Evolutionary conservation across 2,113 vertebrate species (phyloP).

Genomic region (Diadophis punctatus): DNA sequence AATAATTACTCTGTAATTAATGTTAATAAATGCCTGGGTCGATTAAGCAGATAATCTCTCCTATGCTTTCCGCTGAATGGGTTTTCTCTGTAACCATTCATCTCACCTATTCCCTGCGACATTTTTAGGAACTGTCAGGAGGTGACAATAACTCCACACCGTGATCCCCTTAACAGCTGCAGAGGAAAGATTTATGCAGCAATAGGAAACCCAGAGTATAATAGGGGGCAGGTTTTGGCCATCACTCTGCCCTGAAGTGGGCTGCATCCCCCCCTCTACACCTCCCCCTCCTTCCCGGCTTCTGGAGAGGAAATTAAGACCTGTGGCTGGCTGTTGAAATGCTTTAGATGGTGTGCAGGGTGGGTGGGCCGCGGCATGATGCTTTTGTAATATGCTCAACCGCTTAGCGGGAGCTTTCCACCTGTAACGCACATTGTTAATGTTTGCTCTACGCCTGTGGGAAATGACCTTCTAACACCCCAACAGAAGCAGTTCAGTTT

Average conservation of each 20-base stretch:
- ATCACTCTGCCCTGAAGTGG: conserved; percentile 10
- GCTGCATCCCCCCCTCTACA: not conserved
- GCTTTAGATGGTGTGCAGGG: conserved; percentile 19
- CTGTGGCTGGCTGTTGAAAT: conserved; percentile 21
- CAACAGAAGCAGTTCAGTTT: not conserved
- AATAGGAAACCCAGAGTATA: conserved; percentile 45
- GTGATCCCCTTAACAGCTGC: fast-evolving
- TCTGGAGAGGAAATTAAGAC: conserved; percentile 17
- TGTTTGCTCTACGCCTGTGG: conserved; percentile 61
- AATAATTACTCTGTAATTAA: not conserved
- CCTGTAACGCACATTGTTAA: conserved; percentile 59
- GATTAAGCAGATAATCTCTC: not conserved
- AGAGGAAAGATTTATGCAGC: conserved; percentile 42
- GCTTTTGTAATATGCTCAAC: conserved; percentile 63
- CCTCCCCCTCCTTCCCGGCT: not conserved
- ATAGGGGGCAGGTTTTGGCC: not conserved
- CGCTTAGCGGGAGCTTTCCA: conserved; percentile 65
- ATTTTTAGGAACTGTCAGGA: not conserved
- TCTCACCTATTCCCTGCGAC: fast-evolving
- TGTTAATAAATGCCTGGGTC: not conserved
- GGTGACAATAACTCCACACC: fast-evolving
- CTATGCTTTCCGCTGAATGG: not conserved
- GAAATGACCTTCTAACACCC: conserved; percentile 16
- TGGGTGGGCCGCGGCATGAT: conserved; percentile 43
- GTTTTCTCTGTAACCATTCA: not conserved